Percentiles rank a stretch among this genome's conserved stretches.
Conservation (phyloP, 2,797 vertebrate species). For the Caiman crocodilus region DNA sequence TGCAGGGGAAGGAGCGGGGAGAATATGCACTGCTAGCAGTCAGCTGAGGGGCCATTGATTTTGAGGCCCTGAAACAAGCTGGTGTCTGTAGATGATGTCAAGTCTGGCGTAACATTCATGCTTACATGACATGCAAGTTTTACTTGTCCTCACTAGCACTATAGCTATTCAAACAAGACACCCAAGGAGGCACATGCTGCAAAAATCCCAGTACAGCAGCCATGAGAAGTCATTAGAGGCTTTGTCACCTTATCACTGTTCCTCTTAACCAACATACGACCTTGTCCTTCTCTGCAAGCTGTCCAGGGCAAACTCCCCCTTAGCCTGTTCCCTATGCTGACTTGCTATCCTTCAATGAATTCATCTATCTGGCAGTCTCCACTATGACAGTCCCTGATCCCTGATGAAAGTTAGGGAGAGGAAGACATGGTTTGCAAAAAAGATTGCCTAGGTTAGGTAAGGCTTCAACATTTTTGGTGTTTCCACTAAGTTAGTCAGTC, state of each 20-base stretch:
- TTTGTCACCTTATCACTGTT: not conserved
- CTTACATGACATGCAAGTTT: not conserved
- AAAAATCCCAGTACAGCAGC: not conserved
- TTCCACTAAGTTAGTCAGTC: not conserved
- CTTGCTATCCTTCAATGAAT: no score
- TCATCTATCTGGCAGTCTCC: not conserved
- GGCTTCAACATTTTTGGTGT: not conserved
- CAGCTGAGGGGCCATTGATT: not conserved
- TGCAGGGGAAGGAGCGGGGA: not conserved
- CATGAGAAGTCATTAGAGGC: not conserved
- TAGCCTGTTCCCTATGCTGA: not conserved
- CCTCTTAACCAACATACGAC: not conserved
- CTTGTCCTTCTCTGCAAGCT: not conserved
- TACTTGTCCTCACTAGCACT: not conserved
- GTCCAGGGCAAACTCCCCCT: not conserved
- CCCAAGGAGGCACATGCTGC: not conserved
- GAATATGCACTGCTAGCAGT: not conserved
- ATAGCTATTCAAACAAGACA: not conserved
- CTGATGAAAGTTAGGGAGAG: not conserved
- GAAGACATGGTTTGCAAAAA: not conserved
- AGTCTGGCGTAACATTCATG: not conserved
- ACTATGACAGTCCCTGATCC: not conserved
- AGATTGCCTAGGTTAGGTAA: not conserved
- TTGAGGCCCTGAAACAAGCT: not conserved
- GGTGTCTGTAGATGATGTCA: not conserved